These are phyloP conservation scores for Heliconius hermathena DNA, from an alignment of 1,140 invertebrate genomes.

Conservation along the genomic window DNA sequence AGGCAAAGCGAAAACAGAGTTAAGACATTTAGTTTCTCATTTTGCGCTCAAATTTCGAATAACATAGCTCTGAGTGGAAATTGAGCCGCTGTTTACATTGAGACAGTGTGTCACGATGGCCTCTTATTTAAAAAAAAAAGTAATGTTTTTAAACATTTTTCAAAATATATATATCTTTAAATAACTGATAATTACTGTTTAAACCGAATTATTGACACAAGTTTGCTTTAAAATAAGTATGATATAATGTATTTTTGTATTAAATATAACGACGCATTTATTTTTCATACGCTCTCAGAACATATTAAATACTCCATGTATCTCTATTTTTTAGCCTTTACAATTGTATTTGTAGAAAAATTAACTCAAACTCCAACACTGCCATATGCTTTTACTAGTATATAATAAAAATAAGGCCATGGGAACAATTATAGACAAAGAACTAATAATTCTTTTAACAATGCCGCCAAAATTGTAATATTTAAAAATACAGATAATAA, in stretches of 20 bases:
- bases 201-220: neutral
- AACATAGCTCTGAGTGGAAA: too few species aligned
- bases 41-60: too few species aligned
- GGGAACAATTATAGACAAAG: constrained; percentile 54
- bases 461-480: neutral
- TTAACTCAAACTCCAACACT: constrained; percentile 33
- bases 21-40: neutral
- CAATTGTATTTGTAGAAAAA: neutral
- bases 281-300: constrained; percentile 38
- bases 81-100: too few species aligned
- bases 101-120: too few species aligned
- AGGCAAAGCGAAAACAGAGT: neutral
- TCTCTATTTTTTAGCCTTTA: constrained; percentile 20
- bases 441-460: neutral
- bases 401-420: constrained; percentile 49
- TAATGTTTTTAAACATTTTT: too few species aligned
- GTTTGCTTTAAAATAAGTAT: constrained; percentile 7
- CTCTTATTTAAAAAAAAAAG: too few species aligned
- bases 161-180: too few species aligned
- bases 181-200: neutral
- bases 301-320: constrained; percentile 27
- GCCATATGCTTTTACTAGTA: constrained; percentile 55
- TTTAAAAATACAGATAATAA: neutral
- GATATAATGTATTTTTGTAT: constrained; percentile 34
- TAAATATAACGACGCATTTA: constrained; percentile 44